A percentile compares a stretch with the other conserved stretches of the same genome.
These are phyloP conservation scores for Colaptes auratus DNA, from an alignment of 2,113 vertebrate genomes.

Conservation along the genomic window DNA sequence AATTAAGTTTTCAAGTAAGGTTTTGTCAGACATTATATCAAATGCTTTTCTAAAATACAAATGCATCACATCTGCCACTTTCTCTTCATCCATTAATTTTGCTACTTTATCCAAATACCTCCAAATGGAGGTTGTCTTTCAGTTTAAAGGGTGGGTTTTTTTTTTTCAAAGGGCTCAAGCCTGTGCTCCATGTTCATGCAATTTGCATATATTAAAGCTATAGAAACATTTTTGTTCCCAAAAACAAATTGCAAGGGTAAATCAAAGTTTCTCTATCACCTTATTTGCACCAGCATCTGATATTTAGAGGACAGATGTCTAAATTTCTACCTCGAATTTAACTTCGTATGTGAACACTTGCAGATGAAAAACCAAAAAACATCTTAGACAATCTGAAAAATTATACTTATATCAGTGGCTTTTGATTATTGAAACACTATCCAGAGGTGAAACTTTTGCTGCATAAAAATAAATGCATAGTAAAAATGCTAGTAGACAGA, in stretches of 20 bases:
- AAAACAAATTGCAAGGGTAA: neutral
- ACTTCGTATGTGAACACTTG: neutral
- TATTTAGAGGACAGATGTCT: neutral
- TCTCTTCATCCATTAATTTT: conserved; percentile 10
- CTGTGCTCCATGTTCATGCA: neutral
- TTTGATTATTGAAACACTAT: neutral
- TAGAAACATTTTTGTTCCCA: neutral
- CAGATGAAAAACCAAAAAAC: neutral
- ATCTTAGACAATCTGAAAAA: neutral
- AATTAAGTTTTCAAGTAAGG: conserved; percentile 26
- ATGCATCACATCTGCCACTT: neutral
- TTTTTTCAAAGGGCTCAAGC: neutral
- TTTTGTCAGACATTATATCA: conserved; percentile 20
- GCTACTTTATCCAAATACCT: neutral
- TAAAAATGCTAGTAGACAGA: neutral
- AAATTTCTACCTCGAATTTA: neutral
- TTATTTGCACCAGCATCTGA: neutral
- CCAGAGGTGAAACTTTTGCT: neutral
- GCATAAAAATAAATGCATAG: neutral
- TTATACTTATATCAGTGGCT: neutral
- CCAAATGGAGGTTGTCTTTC: neutral
- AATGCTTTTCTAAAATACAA: conserved; percentile 33
- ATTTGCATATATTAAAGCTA: conserved; percentile 21
- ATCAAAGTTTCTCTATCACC: neutral
- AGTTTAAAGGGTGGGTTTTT: neutral